phyloP scores from a whole-genome alignment of 1,140 invertebrate species.

The Bombus huntii region DNA sequence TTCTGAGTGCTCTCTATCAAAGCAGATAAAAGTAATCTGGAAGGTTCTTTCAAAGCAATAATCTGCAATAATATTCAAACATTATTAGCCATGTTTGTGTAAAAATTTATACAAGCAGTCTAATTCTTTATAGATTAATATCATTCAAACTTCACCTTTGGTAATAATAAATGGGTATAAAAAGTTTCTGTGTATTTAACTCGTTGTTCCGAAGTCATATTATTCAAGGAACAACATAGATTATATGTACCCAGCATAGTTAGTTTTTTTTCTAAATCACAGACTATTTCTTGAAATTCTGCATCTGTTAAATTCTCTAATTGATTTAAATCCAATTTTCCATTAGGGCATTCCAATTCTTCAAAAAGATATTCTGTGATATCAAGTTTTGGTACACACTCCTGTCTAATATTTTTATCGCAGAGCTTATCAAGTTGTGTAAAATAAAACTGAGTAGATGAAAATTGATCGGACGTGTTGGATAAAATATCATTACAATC shows the following conservation, averaged over 20 bases:
- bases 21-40: conserved; percentile 57
- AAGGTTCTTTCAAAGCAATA: conserved; percentile 63
- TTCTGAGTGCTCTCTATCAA: conserved; percentile 61
- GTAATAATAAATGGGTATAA: conserved; percentile 63
- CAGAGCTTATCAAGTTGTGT: conserved; percentile 34
- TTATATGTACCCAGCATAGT: conserved; percentile 64
- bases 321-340: conserved; percentile 50
- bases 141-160: conserved; percentile 58
- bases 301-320: conserved; percentile 59
- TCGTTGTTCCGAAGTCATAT: conserved; percentile 56
- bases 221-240: conserved; percentile 64
- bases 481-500: background rate
- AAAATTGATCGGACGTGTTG: background rate
- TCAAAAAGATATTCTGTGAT: conserved; percentile 54
- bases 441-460: conserved; percentile 65
- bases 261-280: conserved; percentile 60
- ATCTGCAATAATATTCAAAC: conserved; percentile 58
- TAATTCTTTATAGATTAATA: background rate
- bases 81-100: background rate
- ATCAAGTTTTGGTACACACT: conserved; percentile 36
- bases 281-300: conserved; percentile 52
- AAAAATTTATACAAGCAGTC: background rate
- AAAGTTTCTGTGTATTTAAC: conserved; percentile 60
- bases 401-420: background rate
- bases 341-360: conserved; percentile 52